phyloP scores from a whole-genome alignment of 1,140 invertebrate genomes.

The Trypoxylus dichotomus region DNA sequence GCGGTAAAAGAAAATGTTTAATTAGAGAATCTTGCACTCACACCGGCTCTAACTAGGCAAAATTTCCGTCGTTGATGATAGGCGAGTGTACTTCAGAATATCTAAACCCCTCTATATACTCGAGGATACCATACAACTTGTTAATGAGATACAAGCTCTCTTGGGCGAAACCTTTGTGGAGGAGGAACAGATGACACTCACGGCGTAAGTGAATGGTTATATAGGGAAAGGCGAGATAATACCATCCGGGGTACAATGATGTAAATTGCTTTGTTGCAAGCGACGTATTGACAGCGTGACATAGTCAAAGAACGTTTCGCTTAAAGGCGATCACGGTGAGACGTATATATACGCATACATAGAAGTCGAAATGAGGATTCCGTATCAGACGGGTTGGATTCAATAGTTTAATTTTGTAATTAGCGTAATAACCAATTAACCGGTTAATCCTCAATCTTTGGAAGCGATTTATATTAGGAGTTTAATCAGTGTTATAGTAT shows the following conservation, averaged over 20 bases:
- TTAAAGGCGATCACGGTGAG: neutral
- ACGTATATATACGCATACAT: neutral
- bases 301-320: neutral
- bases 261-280: neutral
- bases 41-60: neutral
- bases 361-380: neutral
- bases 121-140: neutral
- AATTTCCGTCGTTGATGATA: neutral
- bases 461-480: too few species aligned
- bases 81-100: neutral
- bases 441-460: too few species aligned
- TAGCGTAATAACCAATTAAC: too few species aligned
- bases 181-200: neutral
- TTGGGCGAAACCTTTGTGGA: neutral
- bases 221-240: neutral
- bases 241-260: neutral
- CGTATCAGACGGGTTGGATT: neutral
- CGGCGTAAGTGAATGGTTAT: neutral
- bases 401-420: neutral
- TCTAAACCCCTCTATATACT: neutral
- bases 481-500: too few species aligned
- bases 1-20: neutral
- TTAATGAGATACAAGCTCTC: constrained; percentile 3
- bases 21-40: neutral
- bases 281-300: neutral